Percentiles rank a stretch among this genome's conserved stretches.
These are phyloP conservation scores for Pyrocephalus nanus DNA, from an alignment of 2,797 vertebrate genomes.

Conservation along the genomic window DNA sequence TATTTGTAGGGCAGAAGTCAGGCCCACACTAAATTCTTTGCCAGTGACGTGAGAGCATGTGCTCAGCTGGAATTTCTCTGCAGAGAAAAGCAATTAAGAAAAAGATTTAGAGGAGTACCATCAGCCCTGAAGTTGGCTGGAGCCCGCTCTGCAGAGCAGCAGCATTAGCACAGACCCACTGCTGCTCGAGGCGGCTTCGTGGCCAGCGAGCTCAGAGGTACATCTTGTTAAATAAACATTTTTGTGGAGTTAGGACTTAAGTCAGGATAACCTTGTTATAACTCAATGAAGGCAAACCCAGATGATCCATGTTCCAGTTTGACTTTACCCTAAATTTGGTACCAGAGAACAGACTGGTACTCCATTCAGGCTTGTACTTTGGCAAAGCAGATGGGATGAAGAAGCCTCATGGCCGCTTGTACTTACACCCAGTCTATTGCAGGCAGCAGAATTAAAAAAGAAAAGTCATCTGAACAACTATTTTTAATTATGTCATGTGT, in stretches of 20 bases:
- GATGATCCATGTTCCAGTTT: neutral
- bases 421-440: neutral
- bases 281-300: neutral
- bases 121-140: neutral
- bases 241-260: neutral
- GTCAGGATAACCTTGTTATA: neutral
- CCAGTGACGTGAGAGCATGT: neutral
- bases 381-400: neutral
- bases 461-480: neutral
- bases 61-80: constrained; percentile 17
- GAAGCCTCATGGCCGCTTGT: neutral
- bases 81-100: neutral
- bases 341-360: neutral
- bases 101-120: neutral
- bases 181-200: neutral
- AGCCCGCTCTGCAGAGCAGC: neutral
- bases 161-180: neutral
- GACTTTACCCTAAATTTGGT: neutral
- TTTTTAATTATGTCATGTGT: neutral
- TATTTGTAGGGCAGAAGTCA: constrained; percentile 24
- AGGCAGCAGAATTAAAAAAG: neutral
- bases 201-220: neutral
- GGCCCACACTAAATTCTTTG: constrained; percentile 1
- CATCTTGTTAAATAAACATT: neutral
- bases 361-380: neutral